Conservation (phyloP, 2,797 vertebrate species). For the Chelon labrosus region DNA sequence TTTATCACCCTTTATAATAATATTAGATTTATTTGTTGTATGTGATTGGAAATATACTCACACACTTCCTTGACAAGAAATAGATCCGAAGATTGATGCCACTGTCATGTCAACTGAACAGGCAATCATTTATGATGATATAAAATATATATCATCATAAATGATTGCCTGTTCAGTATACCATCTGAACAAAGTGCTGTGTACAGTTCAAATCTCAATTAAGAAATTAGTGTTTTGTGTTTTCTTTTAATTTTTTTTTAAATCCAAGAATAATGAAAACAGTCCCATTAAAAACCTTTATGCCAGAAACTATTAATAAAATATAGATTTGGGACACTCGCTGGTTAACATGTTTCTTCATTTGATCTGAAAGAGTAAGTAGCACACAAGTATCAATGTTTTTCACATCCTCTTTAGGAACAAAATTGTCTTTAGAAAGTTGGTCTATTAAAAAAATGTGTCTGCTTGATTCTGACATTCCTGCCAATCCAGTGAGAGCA, state of each 20-base stretch:
- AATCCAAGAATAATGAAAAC: too few relatives aligned
- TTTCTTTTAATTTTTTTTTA: too few relatives aligned
- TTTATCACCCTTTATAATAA: neutral
- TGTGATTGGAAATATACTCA: neutral
- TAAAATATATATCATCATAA: too few relatives aligned
- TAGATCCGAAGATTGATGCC: neutral
- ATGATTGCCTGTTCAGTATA: too few relatives aligned
- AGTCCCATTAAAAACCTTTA: too few relatives aligned
- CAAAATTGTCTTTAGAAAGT: conserved; percentile 17
- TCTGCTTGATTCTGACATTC: conserved; percentile 73
- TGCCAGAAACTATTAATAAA: too few relatives aligned
- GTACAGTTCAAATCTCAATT: too few relatives aligned
- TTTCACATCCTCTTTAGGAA: conserved; percentile 5
- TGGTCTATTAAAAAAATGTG: conserved; percentile 47
- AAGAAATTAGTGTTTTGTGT: too few relatives aligned
- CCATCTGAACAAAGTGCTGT: too few relatives aligned
- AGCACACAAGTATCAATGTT: neutral
- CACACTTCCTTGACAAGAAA: neutral
- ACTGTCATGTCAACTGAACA: neutral
- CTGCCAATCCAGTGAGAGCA: conserved; percentile 70
- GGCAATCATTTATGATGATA: too few relatives aligned
- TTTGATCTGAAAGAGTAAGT: neutral
- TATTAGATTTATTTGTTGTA: neutral
- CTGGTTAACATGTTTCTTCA: too few relatives aligned
- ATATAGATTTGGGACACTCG: too few relatives aligned